Evolutionary conservation across 2,888 invertebrate genomes (phyloP).

Genomic region (Mesorhabditis spiculigera): DNA sequence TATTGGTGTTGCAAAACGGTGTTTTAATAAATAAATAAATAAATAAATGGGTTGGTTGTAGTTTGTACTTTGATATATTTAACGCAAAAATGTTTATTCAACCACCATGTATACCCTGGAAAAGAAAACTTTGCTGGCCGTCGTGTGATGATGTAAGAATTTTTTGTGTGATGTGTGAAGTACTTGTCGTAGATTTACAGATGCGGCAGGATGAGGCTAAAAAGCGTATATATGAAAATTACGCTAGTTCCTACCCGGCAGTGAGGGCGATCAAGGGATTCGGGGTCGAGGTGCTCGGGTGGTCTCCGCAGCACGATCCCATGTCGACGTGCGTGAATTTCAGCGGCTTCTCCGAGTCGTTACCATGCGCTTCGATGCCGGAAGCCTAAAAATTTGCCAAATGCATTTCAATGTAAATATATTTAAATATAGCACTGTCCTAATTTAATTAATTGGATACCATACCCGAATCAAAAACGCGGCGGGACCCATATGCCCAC

Average conservation of each 20-base stretch:
- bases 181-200: not conserved
- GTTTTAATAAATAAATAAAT: too few relatives aligned
- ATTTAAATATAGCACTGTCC: slow-evolving; percentile 3
- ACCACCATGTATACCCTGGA: too few relatives aligned
- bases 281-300: slow-evolving; percentile 36
- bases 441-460: slow-evolving; percentile 61
- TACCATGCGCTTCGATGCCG: slow-evolving; percentile 72
- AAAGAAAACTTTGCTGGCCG: too few relatives aligned
- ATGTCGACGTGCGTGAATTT: slow-evolving; percentile 72
- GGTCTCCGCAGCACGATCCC: slow-evolving; percentile 69
- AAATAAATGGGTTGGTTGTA: too few relatives aligned
- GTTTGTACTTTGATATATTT: too few relatives aligned
- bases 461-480: slow-evolving; percentile 82
- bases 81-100: too few relatives aligned
- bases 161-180: too few relatives aligned
- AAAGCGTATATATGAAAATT: not conserved
- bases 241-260: slow-evolving; percentile 19
- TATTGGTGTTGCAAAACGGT: too few relatives aligned
- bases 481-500: slow-evolving; percentile 82
- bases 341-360: slow-evolving; percentile 68
- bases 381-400: slow-evolving; percentile 39
- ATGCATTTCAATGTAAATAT: not conserved
- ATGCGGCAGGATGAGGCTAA: not conserved
- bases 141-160: too few relatives aligned
- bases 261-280: slow-evolving; percentile 50